These are phyloP conservation scores for Rhinogobius similis DNA, from an alignment of 2,113 vertebrate genomes.

Conservation along the genomic window DNA sequence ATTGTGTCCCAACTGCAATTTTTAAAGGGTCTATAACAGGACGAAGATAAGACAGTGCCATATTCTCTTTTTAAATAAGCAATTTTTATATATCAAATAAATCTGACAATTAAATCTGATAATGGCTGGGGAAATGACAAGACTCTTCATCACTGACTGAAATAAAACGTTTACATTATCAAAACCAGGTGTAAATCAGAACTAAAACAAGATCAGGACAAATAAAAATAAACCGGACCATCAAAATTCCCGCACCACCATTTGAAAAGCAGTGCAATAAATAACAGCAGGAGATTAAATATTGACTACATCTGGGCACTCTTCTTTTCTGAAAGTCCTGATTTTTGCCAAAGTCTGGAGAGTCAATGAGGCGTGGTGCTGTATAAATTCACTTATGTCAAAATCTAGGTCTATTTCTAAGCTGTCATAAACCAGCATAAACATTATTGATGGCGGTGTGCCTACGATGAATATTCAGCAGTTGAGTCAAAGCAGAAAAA, in stretches of 20 bases:
- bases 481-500: slow-evolving; percentile 24
- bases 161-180: too few species aligned
- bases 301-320: neutral
- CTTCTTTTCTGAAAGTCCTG: slow-evolving; percentile 4
- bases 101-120: too few species aligned
- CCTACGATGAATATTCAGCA: slow-evolving; percentile 51
- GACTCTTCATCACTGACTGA: too few species aligned
- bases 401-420: slow-evolving; percentile 31
- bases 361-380: slow-evolving; percentile 6
- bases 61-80: too few species aligned
- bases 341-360: slow-evolving; percentile 14
- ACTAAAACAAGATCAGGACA: neutral
- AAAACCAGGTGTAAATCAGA: neutral
- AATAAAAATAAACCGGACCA: too few species aligned
- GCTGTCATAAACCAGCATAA: slow-evolving; percentile 37
- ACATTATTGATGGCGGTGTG: slow-evolving; percentile 33
- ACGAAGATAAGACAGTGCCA: too few species aligned
- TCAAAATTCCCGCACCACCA: neutral
- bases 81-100: too few species aligned
- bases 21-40: too few species aligned
- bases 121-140: too few species aligned
- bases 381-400: slow-evolving; percentile 26
- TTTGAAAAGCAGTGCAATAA: neutral
- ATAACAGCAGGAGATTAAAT: slow-evolving; percentile 15
- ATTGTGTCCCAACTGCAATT: too few species aligned